These are phyloP conservation scores for Crypturellus undulatus DNA, from an alignment of 2,113 vertebrate genomes.

Conservation along the genomic window DNA sequence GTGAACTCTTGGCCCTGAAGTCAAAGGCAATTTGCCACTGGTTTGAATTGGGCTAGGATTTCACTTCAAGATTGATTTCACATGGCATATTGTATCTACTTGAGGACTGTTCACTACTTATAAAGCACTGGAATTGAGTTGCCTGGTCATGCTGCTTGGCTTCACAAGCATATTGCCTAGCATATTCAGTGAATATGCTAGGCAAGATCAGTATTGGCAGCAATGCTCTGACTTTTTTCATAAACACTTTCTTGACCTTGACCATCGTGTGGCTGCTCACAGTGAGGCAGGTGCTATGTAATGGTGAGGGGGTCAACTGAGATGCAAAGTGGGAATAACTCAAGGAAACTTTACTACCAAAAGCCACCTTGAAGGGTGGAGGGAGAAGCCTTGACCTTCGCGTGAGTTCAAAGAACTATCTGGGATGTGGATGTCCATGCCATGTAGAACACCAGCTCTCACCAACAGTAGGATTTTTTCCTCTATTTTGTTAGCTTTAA, in stretches of 20 bases:
- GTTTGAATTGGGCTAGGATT: neutral
- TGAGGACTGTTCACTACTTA: neutral
- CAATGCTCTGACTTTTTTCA: slow-evolving; percentile 3
- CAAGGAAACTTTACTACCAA: neutral
- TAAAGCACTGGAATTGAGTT: neutral
- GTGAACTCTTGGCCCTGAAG: neutral
- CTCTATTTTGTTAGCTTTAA: neutral
- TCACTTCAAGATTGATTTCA: neutral
- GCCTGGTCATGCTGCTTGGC: neutral
- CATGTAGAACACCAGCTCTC: neutral
- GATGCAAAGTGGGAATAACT: neutral
- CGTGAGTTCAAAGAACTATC: neutral
- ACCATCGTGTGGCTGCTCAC: neutral
- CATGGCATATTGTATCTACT: neutral
- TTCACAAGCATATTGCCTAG: neutral
- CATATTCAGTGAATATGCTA: neutral
- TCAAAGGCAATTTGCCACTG: neutral
- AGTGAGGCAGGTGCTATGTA: neutral
- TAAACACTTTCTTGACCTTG: neutral
- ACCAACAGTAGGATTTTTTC: neutral
- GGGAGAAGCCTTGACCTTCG: neutral
- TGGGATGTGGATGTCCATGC: neutral
- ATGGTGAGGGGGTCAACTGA: neutral
- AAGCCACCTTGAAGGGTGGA: neutral
- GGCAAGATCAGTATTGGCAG: neutral